These are phyloP conservation scores for Scatophagus argus DNA, from an alignment of 2,113 vertebrate genomes.

Conservation along the genomic window DNA sequence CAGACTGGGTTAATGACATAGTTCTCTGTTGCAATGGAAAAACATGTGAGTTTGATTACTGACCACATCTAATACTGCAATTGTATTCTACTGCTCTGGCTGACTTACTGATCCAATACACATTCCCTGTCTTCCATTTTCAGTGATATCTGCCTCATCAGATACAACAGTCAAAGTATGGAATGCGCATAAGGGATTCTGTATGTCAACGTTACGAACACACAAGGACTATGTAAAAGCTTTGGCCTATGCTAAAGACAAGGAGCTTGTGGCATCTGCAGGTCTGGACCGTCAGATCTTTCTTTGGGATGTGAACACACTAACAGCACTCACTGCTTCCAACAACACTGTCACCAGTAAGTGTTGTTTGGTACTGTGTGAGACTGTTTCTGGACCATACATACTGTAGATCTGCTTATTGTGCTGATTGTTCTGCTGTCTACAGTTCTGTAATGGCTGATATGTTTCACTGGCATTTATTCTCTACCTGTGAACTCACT, in stretches of 20 bases:
- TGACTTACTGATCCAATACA: background rate
- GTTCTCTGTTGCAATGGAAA: slow-evolving; percentile 99
- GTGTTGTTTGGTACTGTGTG: slow-evolving; percentile 51
- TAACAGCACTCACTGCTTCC: slow-evolving; percentile 98
- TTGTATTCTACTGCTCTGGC: background rate
- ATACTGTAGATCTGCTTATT: background rate
- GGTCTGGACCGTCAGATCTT: slow-evolving; percentile 99
- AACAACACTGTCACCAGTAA: slow-evolving; percentile 99
- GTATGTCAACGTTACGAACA: slow-evolving; percentile 98
- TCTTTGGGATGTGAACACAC: slow-evolving; percentile 99
- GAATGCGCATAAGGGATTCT: slow-evolving; percentile 99
- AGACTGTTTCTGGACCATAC: fast-evolving
- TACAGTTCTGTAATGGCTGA: background rate
- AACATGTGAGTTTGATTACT: slow-evolving; percentile 89
- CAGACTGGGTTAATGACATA: slow-evolving; percentile 99
- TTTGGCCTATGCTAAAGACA: slow-evolving; percentile 98
- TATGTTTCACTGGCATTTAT: background rate
- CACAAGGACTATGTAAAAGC: slow-evolving; percentile 99
- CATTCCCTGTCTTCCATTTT: background rate
- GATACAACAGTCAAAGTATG: slow-evolving; percentile 99
- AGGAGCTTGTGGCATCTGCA: slow-evolving; percentile 97
- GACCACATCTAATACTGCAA: background rate
- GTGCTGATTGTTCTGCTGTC: background rate
- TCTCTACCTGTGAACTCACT: slow-evolving; percentile 1
- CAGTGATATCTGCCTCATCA: slow-evolving; percentile 98